Conservation (phyloP, 2,113 vertebrate species). For the Pogona vitticeps region DNA sequence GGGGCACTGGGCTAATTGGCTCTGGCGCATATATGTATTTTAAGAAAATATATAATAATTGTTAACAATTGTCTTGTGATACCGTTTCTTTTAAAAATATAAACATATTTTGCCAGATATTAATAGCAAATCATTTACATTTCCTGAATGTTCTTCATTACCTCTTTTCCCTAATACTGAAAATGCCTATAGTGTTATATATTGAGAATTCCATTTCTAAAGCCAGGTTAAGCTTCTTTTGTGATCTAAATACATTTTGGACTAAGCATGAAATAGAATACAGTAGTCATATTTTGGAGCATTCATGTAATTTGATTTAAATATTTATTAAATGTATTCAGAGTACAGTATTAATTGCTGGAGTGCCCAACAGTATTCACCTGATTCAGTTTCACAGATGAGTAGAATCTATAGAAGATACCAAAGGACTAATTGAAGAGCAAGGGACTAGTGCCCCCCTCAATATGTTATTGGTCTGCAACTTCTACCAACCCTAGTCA, state of each 20-base stretch:
- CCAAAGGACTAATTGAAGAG: not conserved
- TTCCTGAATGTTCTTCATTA: slow-evolving; percentile 27
- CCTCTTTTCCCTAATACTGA: slow-evolving; percentile 27
- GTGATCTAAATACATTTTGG: not conserved
- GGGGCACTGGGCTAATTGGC: slow-evolving; percentile 56
- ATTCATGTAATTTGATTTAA: not conserved
- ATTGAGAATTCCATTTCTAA: not conserved
- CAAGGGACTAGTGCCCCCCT: too few relatives aligned
- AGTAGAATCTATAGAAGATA: not conserved
- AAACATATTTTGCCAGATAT: slow-evolving; percentile 39
- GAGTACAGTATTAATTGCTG: too few relatives aligned
- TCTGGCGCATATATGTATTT: slow-evolving; percentile 64
- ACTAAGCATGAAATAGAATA: not conserved
- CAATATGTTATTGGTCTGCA: too few relatives aligned
- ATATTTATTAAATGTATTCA: not conserved
- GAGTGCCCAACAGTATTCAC: too few relatives aligned
- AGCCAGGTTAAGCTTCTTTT: slow-evolving; percentile 24
- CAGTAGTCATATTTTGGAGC: not conserved
- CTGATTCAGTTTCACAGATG: not conserved
- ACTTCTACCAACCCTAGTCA: too few relatives aligned
- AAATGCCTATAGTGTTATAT: not conserved
- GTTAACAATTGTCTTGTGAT: slow-evolving; percentile 22
- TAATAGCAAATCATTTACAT: slow-evolving; percentile 19
- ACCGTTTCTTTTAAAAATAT: slow-evolving; percentile 20
- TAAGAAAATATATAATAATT: slow-evolving; percentile 54